Evolutionary conservation across 2,888 invertebrate species (phyloP).

Genomic region (Volucella zonaria): DNA sequence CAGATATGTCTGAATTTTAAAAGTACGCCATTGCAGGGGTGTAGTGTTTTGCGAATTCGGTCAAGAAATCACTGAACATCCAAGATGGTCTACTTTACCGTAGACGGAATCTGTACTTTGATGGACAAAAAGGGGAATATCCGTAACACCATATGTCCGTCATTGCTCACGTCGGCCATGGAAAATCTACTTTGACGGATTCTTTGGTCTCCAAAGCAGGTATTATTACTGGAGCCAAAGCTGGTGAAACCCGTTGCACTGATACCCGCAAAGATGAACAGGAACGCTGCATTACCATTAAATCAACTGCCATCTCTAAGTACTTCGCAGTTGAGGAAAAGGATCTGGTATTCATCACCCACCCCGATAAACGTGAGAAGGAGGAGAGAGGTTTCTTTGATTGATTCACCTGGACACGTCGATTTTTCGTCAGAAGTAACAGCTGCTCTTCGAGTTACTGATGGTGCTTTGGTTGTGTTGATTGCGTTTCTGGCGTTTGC

Average conservation of each 20-base stretch:
- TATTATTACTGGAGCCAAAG: constrained; percentile 99
- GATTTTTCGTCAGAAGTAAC: too few relatives aligned
- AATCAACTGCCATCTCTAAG: constrained; percentile 99
- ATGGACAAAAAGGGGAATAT: constrained; percentile 99
- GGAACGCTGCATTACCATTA: constrained; percentile 99
- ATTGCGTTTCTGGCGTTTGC: too few relatives aligned
- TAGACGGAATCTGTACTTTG: constrained; percentile 99
- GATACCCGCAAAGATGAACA: constrained; percentile 99
- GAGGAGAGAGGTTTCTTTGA: too few relatives aligned
- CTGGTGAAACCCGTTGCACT: constrained; percentile 99
- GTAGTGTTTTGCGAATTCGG: too few relatives aligned
- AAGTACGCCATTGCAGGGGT: too few relatives aligned
- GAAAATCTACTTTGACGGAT: constrained; percentile 99
- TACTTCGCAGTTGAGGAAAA: constrained; percentile 98
- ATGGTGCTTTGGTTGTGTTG: too few relatives aligned
- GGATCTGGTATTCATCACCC: constrained; percentile 96
- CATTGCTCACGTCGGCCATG: constrained; percentile 99
- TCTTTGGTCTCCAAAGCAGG: constrained; percentile 99
- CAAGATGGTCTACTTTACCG: too few relatives aligned
- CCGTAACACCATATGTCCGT: constrained; percentile 99
- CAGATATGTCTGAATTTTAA: too few relatives aligned
- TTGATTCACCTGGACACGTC: too few relatives aligned
- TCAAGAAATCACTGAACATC: too few relatives aligned
- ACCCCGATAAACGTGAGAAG: too few relatives aligned
- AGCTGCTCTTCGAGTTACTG: too few relatives aligned